These are phyloP conservation scores for Exaiptasia diaphana DNA, from an alignment of 64 coral and sea anemone genomes.

Conservation along the genomic window DNA sequence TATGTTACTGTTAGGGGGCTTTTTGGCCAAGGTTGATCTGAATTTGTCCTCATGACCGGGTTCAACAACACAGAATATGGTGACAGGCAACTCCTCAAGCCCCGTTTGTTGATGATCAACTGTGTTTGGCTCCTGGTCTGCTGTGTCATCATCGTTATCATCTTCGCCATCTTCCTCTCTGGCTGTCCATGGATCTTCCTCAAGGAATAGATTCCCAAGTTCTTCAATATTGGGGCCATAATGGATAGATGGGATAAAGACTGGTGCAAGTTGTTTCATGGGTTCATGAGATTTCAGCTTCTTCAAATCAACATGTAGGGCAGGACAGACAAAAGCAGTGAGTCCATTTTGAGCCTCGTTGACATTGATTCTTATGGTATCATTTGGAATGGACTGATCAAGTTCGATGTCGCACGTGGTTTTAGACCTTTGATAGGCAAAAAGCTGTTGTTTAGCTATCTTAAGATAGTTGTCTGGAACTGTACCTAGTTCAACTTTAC, in stretches of 20 bases:
- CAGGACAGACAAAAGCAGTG: background rate
- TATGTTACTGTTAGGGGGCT: constrained; percentile 3
- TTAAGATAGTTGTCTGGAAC: too few species aligned
- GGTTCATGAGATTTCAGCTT: constrained; percentile 19
- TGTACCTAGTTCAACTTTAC: too few species aligned
- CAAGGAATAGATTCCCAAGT: constrained; percentile 39
- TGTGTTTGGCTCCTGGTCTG: background rate
- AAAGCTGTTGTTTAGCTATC: too few species aligned
- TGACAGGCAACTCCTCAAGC: too few species aligned
- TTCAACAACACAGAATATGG: constrained; percentile 61
- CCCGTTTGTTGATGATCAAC: background rate
- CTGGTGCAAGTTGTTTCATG: constrained; percentile 15
- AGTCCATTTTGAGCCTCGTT: background rate
- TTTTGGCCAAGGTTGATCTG: too few species aligned
- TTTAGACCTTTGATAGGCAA: constrained; percentile 34
- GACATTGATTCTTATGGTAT: background rate
- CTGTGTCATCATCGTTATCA: background rate
- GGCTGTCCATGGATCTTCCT: constrained; percentile 33
- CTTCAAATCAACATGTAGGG: background rate
- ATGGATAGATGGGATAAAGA: constrained; percentile 40
- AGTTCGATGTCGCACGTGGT: background rate
- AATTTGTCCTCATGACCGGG: too few species aligned
- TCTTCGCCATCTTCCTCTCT: background rate
- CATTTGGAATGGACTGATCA: background rate
- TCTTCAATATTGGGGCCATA: background rate